Percentiles rank a stretch among this genome's conserved stretches.
Conservation (phyloP, 2,113 vertebrate species). For the Malurus melanocephalus region DNA sequence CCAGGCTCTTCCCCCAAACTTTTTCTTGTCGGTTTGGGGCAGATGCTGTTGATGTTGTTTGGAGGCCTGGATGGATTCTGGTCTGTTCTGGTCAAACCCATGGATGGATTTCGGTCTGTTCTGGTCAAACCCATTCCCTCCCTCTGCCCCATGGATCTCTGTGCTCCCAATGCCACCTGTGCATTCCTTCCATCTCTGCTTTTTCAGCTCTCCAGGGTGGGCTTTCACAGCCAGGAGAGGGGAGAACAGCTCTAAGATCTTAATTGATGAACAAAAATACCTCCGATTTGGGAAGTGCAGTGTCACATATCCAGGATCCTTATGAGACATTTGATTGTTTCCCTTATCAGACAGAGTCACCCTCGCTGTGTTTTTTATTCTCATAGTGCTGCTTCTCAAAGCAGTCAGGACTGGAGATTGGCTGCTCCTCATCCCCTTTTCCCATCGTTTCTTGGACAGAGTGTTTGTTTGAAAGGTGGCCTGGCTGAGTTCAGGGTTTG, state of each 20-base stretch:
- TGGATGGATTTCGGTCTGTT: not conserved
- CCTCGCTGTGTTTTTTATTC: not conserved
- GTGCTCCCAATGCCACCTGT: accelerated
- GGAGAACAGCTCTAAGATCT: not conserved
- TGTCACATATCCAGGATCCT: accelerated
- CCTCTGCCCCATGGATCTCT: not conserved
- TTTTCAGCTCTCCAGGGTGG: not conserved
- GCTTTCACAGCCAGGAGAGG: not conserved
- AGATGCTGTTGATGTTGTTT: not conserved
- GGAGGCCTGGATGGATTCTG: not conserved
- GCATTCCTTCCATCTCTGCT: not conserved
- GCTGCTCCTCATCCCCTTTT: not conserved
- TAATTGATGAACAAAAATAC: accelerated
- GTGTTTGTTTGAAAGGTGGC: not conserved
- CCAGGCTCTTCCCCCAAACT: not conserved
- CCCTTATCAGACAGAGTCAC: not conserved
- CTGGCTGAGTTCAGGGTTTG: accelerated
- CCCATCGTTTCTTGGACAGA: not conserved
- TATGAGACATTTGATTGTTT: accelerated
- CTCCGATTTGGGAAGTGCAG: not conserved
- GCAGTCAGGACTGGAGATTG: accelerated
- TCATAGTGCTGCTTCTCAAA: not conserved
- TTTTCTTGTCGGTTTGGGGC: not conserved
- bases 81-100: not conserved
- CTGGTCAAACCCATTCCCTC: not conserved